Evolutionary conservation across 2,113 vertebrate genomes (phyloP).

Genomic region (Nerophis lumbriciformis): DNA sequence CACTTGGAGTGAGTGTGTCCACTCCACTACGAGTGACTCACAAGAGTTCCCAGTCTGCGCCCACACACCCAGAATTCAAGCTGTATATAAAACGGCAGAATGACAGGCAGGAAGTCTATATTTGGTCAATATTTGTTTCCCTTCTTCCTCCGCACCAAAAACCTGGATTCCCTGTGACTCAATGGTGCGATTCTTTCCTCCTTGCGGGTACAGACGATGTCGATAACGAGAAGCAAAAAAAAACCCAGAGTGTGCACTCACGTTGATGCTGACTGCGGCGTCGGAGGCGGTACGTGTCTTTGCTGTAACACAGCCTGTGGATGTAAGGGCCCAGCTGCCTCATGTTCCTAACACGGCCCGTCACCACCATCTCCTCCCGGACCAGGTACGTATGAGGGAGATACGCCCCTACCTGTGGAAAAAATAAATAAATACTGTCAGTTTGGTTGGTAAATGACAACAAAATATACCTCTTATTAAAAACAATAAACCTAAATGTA

Average conservation of each 20-base stretch:
- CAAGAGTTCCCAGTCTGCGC: slow-evolving; percentile 45
- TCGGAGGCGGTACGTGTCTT: slow-evolving; percentile 88
- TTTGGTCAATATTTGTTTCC: slow-evolving; percentile 30
- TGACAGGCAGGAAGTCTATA: slow-evolving; percentile 37
- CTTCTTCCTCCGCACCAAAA: slow-evolving; percentile 10
- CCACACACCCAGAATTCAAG: slow-evolving; percentile 40
- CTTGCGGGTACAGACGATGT: slow-evolving; percentile 4
- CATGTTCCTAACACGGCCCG: slow-evolving; percentile 80
- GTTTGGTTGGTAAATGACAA: not conserved
- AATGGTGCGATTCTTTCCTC: slow-evolving; percentile 5
- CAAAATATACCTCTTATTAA: not conserved
- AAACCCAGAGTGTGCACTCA: slow-evolving; percentile 57
- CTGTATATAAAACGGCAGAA: slow-evolving; percentile 8
- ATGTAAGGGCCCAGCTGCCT: slow-evolving; percentile 89
- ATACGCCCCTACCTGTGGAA: slow-evolving; percentile 84
- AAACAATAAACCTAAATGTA: not conserved
- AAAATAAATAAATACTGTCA: slow-evolving; percentile 43
- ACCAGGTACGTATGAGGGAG: slow-evolving; percentile 91
- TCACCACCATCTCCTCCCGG: slow-evolving; percentile 91
- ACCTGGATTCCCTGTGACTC: slow-evolving; percentile 33
- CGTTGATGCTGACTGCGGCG: slow-evolving; percentile 74
- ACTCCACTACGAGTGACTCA: slow-evolving; percentile 56
- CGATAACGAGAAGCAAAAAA: not conserved
- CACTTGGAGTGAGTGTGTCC: slow-evolving; percentile 47
- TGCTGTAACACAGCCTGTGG: slow-evolving; percentile 84